Base-by-base conservation (phyloP, 2,797 vertebrate genomes). In the Pangasius larnaudii region DNA sequence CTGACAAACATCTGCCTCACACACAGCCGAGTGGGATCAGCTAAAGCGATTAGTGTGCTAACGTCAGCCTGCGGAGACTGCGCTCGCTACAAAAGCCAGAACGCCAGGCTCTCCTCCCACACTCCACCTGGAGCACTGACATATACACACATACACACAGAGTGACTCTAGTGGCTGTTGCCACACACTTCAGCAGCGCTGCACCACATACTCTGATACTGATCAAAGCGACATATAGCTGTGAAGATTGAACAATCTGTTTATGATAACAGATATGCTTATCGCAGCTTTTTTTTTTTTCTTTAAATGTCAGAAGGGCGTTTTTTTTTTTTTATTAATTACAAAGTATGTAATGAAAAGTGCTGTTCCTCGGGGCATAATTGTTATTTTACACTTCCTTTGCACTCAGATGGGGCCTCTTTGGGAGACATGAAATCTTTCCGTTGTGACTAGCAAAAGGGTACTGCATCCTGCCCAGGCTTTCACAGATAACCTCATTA, bases 31-130 rank as follows among this genome's bases (percentile, higher is more conserved):
- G 92, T 88, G 90, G 93, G 95, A 96, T 95, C 96, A 95, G 94
- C 95, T 95, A 93, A 95, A 95, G 94, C 93, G 95, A 96, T 96
- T 96, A 96, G 91, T 90, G 93, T 89, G 91, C 91, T 94, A 93
- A 93, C 90, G 92, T 85, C 91, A 86, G 91, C 88, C 92, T 90
- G 89, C 51, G 56, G 65, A 94, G 93, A 92, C 72, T 88, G 89
- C 72, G 74, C 72, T 83, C 67, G 74, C 90, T 88, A 88, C 91
- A 89, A 89, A 91, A 91, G 89, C 91, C 88, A 89, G 89, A 89
- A 87, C 79, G 85, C 88, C 88, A 91, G 87, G 87, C 85, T 87
- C 78, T 88, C 88, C 89, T 89, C 90, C 89, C 87, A 92, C 89
- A 87, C 89, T 90, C 85, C 90, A 92, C 91, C 91, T 91, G 90